Conservation (phyloP, 2,888 invertebrate species). For the Hofmannophila pseudospretella region DNA sequence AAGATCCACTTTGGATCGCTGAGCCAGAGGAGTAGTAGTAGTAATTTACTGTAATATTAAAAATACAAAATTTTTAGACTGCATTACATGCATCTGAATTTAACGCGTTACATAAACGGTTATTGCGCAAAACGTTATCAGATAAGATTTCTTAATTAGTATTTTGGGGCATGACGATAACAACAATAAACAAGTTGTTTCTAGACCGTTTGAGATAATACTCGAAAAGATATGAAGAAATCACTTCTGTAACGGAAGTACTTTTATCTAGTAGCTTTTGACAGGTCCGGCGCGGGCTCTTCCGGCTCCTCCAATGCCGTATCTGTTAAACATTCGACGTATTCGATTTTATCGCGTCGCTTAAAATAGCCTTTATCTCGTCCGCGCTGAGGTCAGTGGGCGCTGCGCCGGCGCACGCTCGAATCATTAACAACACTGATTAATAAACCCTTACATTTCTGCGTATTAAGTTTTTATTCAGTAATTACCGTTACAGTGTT, state of each 20-base stretch:
- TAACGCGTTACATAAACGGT: background rate
- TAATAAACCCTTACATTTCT: constrained; percentile 45
- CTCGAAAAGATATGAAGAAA: background rate
- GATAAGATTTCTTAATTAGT: constrained; percentile 1
- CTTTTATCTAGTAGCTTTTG: constrained; percentile 29
- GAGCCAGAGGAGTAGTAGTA: no score
- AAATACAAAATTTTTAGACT: no score
- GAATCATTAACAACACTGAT: constrained; percentile 58
- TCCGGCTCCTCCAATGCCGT: constrained; percentile 63
- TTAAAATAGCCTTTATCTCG: constrained; percentile 75
- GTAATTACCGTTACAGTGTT: constrained; percentile 13
- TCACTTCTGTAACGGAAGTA: constrained; percentile 20
- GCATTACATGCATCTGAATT: no score
- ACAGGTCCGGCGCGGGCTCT: constrained; percentile 42
- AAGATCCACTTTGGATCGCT: no score
- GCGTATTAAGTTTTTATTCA: constrained; percentile 16
- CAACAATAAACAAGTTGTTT: no score
- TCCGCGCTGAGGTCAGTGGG: constrained; percentile 70
- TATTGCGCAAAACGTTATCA: background rate
- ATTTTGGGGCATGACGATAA: background rate
- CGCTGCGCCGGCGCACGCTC: constrained; percentile 55
- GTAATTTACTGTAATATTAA: no score
- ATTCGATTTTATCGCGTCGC: constrained; percentile 65
- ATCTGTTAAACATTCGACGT: constrained; percentile 62
- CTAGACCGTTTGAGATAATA: background rate